Percentiles rank a stretch among this genome's conserved stretches.
Evolutionary conservation across 2,797 vertebrate species (phyloP).

Genomic region (Poecilia gillii): DNA sequence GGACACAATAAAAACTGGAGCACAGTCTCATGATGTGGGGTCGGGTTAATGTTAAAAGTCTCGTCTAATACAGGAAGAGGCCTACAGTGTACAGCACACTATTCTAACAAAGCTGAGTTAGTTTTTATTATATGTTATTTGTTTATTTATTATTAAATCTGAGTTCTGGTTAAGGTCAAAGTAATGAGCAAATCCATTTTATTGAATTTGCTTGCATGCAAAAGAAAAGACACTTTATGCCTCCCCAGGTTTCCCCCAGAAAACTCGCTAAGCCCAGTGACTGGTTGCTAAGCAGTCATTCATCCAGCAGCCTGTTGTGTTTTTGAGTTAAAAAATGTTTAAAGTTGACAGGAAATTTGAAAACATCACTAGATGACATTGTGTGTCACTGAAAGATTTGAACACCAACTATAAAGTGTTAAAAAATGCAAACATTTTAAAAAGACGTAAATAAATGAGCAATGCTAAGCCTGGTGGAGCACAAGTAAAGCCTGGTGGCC

Average conservation of each 20-base stretch:
- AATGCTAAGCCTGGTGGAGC: no score
- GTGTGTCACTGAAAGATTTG: no score
- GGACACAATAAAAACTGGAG: slow-evolving; percentile 42
- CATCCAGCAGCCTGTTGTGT: no score
- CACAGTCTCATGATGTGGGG: slow-evolving; percentile 29
- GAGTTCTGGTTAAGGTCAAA: neutral
- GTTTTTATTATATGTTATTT: slow-evolving; percentile 1
- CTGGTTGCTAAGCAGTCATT: no score
- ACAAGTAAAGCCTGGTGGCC: no score
- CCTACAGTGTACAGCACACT: slow-evolving; percentile 9
- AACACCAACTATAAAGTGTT: no score
- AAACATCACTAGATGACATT: no score
- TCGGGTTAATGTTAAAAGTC: slow-evolving; percentile 4
- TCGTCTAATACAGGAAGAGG: slow-evolving; percentile 23
- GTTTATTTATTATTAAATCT: neutral
- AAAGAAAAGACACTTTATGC: neutral
- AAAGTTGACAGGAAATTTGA: no score
- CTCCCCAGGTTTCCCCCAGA: neutral
- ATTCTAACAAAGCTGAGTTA: slow-evolving; percentile 14
- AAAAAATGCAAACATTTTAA: no score
- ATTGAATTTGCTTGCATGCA: neutral
- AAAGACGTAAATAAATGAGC: no score
- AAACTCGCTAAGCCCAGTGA: no score
- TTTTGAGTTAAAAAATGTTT: no score
- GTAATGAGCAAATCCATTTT: neutral